Percentiles rank a stretch among this genome's conserved stretches.
Conservation (phyloP, 2,113 vertebrate species). For the Strix uralensis region DNA sequence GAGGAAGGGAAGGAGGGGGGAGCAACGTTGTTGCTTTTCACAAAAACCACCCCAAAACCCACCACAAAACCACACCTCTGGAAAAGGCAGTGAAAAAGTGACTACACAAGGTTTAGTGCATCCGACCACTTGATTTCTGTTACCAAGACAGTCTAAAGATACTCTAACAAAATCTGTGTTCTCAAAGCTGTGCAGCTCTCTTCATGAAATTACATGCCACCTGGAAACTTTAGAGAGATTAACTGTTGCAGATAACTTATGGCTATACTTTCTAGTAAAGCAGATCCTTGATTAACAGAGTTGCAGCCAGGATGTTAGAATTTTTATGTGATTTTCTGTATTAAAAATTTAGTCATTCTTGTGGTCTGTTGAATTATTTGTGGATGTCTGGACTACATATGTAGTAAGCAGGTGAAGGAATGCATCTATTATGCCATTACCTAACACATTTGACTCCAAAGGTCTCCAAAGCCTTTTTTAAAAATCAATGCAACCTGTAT, state of each 20-base stretch:
- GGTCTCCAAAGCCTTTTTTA: background rate
- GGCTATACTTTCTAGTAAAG: background rate
- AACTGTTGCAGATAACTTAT: background rate
- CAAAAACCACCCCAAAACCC: background rate
- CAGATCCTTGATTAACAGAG: background rate
- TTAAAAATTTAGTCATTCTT: background rate
- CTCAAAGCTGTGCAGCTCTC: conserved; percentile 24
- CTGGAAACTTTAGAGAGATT: conserved; percentile 27
- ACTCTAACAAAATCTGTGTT: background rate
- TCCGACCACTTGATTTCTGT: background rate
- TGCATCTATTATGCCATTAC: background rate
- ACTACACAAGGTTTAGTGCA: conserved; percentile 43
- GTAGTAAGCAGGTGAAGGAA: conserved; percentile 16
- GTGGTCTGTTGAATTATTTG: background rate
- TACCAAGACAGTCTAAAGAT: background rate
- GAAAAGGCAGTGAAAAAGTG: conserved; percentile 20
- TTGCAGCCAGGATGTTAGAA: background rate
- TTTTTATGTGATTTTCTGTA: background rate
- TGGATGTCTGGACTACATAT: background rate
- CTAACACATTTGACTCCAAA: background rate
- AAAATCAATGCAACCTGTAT: background rate
- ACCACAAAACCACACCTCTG: background rate
- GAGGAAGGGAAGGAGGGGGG: background rate
- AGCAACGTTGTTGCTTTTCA: background rate
- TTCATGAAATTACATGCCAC: background rate